Conservation (phyloP, 2,797 vertebrate genomes). For the Emydoidea blandingii region DNA sequence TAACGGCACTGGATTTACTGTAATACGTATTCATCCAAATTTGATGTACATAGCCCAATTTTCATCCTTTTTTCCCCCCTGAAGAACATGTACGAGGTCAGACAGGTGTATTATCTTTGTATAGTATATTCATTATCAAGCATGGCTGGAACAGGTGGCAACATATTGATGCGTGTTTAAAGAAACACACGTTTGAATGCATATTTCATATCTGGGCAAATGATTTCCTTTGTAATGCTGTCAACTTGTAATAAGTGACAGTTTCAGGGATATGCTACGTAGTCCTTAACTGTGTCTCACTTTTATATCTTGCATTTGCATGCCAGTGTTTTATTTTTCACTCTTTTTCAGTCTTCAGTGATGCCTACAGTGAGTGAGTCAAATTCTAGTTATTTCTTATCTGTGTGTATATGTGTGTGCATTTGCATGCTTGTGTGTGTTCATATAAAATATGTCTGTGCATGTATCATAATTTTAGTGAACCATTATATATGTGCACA, state of each 20-base stretch:
- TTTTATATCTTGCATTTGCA: constrained; percentile 31
- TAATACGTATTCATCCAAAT: constrained; percentile 67
- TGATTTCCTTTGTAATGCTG: constrained; percentile 62
- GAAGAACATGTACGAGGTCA: constrained; percentile 59
- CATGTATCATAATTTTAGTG: background rate
- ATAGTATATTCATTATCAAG: constrained; percentile 69
- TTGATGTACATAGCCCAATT: constrained; percentile 66
- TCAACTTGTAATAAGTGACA: constrained; percentile 51
- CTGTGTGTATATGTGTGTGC: background rate
- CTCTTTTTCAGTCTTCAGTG: constrained; percentile 23
- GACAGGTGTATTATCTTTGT: constrained; percentile 56
- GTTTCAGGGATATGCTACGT: constrained; percentile 40
- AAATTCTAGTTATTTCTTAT: background rate
- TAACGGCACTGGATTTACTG: constrained; percentile 60
- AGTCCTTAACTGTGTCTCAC: constrained; percentile 27
- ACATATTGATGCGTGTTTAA: constrained; percentile 69
- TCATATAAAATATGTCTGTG: background rate
- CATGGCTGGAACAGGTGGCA: constrained; percentile 73
- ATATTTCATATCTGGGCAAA: constrained; percentile 67
- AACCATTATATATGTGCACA: background rate
- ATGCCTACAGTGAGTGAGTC: background rate
- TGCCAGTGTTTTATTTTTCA: background rate
- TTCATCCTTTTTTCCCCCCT: constrained; percentile 31
- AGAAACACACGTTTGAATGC: constrained; percentile 56
- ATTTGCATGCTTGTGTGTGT: background rate